Evolutionary conservation across 2,113 vertebrate species (phyloP).

Genomic region (Chamaea fasciata): DNA sequence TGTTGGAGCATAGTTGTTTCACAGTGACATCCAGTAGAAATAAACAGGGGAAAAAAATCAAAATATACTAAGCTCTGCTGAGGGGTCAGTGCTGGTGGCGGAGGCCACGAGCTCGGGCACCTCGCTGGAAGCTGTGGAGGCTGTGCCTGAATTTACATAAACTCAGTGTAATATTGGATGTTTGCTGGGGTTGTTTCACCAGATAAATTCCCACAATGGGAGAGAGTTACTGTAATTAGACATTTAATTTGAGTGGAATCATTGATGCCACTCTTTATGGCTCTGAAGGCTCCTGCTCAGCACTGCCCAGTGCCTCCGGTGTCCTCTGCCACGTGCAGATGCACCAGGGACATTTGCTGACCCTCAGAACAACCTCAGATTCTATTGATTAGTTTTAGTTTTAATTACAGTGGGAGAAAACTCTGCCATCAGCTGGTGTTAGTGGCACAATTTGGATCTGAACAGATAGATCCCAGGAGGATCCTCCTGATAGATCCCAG

Average conservation of each 20-base stretch:
- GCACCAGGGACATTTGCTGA: not conserved
- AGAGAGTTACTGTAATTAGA: not conserved
- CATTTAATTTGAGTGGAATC: not conserved
- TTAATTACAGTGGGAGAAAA: not conserved
- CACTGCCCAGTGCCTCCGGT: not conserved
- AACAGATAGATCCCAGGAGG: not conserved
- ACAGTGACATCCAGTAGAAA: not conserved
- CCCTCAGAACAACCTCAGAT: not conserved
- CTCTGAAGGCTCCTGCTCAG: not conserved
- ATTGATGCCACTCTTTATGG: not conserved
- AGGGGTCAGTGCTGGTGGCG: not conserved
- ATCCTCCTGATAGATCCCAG: not conserved
- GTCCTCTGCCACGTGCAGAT: not conserved
- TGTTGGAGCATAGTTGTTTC: not conserved
- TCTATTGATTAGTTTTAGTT: not conserved
- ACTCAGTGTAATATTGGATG: rapidly evolving
- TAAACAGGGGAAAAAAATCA: not conserved
- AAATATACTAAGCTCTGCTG: not conserved
- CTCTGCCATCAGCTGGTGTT: not conserved
- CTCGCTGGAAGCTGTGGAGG: not conserved
- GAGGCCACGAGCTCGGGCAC: not conserved
- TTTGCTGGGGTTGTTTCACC: not conserved
- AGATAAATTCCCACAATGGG: not conserved
- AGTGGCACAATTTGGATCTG: not conserved
- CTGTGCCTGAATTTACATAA: not conserved